Evolutionary conservation across 2,888 invertebrate species (phyloP).

Genomic region (Pantelozetes paolii): DNA sequence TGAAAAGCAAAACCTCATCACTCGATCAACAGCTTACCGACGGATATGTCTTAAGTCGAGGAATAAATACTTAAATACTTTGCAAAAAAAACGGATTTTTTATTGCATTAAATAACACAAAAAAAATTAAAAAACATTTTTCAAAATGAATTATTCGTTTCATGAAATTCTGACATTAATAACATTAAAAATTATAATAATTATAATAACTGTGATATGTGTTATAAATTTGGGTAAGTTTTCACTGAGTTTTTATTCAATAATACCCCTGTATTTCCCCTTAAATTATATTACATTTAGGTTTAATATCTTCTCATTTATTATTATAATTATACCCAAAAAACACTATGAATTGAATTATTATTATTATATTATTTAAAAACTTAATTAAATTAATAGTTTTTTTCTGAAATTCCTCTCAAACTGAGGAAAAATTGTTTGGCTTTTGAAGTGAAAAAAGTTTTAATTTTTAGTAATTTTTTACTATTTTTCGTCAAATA

Average conservation of each 20-base stretch:
- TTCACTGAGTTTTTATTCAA: not conserved
- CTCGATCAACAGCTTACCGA: no score
- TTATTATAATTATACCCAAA: not conserved
- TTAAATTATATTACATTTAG: no score
- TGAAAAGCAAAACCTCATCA: no score
- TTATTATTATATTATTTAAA: not conserved
- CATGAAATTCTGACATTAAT: not conserved
- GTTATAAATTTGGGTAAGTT: slow-evolving; percentile 10
- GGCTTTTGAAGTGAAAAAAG: not conserved
- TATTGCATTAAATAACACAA: not conserved
- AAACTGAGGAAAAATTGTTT: not conserved
- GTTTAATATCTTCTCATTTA: not conserved
- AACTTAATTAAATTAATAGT: slow-evolving; percentile 10
- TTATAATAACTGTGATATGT: slow-evolving; percentile 12
- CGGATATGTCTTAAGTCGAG: no score
- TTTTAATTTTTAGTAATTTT: not conserved
- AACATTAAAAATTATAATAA: slow-evolving; percentile 5
- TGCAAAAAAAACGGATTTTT: no score
- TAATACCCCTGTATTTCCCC: not conserved
- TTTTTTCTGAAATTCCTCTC: not conserved
- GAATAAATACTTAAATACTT: no score
- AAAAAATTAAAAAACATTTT: not conserved
- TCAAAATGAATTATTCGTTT: not conserved
- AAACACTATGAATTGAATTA: not conserved
- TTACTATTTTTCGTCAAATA: not conserved